Percentiles rank a stretch among this genome's conserved stretches.
Conservation (phyloP, 2,888 invertebrate species). For the Mesodorylaimus sp. region DNA sequence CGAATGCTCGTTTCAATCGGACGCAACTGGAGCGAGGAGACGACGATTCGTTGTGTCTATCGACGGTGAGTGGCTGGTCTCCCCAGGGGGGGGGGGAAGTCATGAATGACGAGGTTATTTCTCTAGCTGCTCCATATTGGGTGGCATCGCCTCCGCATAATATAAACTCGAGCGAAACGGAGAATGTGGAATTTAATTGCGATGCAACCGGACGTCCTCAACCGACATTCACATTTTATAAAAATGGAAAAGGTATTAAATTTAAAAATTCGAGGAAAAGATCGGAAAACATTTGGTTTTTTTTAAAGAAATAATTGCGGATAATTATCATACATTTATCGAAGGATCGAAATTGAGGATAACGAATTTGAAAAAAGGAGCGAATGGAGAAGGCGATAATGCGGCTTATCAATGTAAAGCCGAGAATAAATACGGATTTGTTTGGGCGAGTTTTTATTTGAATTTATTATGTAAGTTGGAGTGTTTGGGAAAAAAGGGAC, state of each 20-base stretch:
- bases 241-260: slow-evolving; percentile 32
- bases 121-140: slow-evolving; percentile 56
- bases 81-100: not conserved
- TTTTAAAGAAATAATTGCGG: slow-evolving; percentile 1
- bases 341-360: slow-evolving; percentile 2
- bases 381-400: slow-evolving; percentile 45
- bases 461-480: slow-evolving; percentile 67
- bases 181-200: slow-evolving; percentile 67
- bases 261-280: not conserved
- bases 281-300: slow-evolving; percentile 1
- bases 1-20: slow-evolving; percentile 48
- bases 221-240: slow-evolving; percentile 52
- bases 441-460: slow-evolving; percentile 89
- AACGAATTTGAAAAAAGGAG: slow-evolving; percentile 3
- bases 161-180: slow-evolving; percentile 73
- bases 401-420: slow-evolving; percentile 98
- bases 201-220: slow-evolving; percentile 71
- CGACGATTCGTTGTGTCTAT: slow-evolving; percentile 32
- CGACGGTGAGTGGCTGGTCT: slow-evolving; percentile 27
- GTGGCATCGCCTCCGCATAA: slow-evolving; percentile 62
- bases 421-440: slow-evolving; percentile 86
- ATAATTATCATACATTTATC: not conserved
- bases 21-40: too few relatives aligned
- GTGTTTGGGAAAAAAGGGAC: too few relatives aligned
- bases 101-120: not conserved